Evolutionary conservation across 2,888 invertebrate species (phyloP), one percentile per base, ranked within the genome.

Genomic region (Leucoptera coffeella): DNA sequence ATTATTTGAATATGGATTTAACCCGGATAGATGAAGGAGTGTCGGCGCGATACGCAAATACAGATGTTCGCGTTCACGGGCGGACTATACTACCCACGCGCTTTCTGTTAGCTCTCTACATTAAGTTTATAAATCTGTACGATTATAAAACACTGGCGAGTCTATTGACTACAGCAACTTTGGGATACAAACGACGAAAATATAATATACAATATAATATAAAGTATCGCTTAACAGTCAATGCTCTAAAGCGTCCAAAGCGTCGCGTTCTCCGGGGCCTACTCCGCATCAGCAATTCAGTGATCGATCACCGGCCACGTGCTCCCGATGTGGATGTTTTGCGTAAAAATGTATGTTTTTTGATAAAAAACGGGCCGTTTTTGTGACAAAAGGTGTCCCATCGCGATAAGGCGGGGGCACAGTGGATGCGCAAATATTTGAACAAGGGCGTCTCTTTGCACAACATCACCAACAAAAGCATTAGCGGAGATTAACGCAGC

Each of bases 1-100:
- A 51, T 58, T 69, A 69, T 69, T 67, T 69, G 69, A 67, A 69
- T 69, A 64, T 58, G 58, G 67, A 54, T 60, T 65, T 65, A 48
- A 19, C 47, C 50, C 57, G 55, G 53, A 55, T 61, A 57, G 60
- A 57, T 54, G 53, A 50, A 47, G 43, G 54, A 65, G 67, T 64
- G 67, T 59, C 65, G 64, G 61, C 60, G 52, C 46, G 35, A 50
- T 62, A 65, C 61, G 65, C 65, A 67, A 69, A 69, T 67, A 67
- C 69, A 69, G 67, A 69, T 69, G 69, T 67, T 62, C 61, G 50
- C 65, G 64, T 64, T 62, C 15, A n/a, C 13, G 22, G 5, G n/a
- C n/a, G n/a, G n/a, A n/a, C n/a, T n/a, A n/a, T n/a, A n/a, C n/a
- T n/a, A n/a, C n/a, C n/a, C n/a, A n/a, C n/a, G n/a, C n/a, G n/a